Base-by-base conservation (phyloP, 2,888 invertebrate species). In the Odiellus spinosus region DNA sequence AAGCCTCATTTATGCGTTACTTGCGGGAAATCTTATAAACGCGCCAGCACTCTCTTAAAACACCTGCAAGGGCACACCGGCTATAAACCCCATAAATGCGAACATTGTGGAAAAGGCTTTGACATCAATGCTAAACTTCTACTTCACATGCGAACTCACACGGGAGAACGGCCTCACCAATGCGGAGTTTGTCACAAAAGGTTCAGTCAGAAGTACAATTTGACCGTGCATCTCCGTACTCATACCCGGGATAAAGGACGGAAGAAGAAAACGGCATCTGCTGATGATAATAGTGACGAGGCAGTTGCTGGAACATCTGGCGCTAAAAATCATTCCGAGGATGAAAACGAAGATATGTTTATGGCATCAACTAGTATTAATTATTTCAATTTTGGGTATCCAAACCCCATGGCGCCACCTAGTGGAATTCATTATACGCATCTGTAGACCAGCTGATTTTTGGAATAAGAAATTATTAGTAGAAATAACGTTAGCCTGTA, bases 141-240 rank as follows among this genome's bases (percentile, higher is more conserved):
- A 21, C 35, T 44, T 19, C 48, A 48, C 18, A 44, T 44, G 33
- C 18, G 38, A 44, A 48, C 44, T 17, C 48, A 48, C 21, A 48
- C 48, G 14, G 48, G 48, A 12, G 48, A 48, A 34, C 44, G 44
- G 19, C 48, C 48, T 12, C 44, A 40, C 44, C 38, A 34, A 26
- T 53, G 53, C 47, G 41, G 26, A 17, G 19, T 47, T 15, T 53
- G 53, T 32, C 36, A 41, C 19, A 53, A 53, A 26, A 38, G 40
- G 35, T 49, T 53, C 44, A 42, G 40, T 34, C 41, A 43, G 18
- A 52, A 46, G 42, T 48, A 50, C 33, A 51, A 54, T 33, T 44
- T 56, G 18, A 51, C 52, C 20, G 53, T 53, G 36, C 56, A 56
- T 48, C 52, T 54, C 46, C 46, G 55, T 35, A 48, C 40, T 11